Conservation (phyloP, 2,888 invertebrate species). For the Girardia tigrina region DNA sequence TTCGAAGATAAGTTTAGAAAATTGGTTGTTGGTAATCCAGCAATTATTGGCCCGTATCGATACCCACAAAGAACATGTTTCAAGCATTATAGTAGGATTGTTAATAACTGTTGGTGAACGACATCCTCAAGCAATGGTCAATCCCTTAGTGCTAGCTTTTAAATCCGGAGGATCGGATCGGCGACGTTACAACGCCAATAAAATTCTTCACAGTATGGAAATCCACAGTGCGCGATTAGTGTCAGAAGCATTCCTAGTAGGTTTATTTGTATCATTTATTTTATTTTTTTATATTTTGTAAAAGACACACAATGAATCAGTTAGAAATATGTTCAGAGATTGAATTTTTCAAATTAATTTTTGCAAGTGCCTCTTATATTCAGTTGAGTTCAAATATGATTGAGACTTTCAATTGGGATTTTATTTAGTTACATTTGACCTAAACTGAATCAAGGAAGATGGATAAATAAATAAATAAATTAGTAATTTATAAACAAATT, state of each 20-base stretch:
- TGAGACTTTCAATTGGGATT: no score
- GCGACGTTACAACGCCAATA: conserved; percentile 59
- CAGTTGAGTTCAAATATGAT: no score
- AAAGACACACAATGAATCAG: no score
- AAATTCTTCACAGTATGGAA: conserved; percentile 81
- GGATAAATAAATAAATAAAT: no score
- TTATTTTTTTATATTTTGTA: no score
- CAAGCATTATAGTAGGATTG: conserved; percentile 75
- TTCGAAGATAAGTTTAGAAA: conserved; percentile 81
- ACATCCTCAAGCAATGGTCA: conserved; percentile 86
- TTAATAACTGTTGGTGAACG: conserved; percentile 89
- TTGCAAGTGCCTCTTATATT: no score
- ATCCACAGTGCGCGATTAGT: conserved; percentile 81
- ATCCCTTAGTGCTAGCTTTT: conserved; percentile 88
- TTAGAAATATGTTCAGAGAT: no score
- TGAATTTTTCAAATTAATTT: no score
- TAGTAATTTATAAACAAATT: no score
- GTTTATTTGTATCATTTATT: no score
- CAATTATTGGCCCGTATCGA: conserved; percentile 95
- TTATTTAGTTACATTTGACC: no score
- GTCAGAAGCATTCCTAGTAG: conserved; percentile 83
- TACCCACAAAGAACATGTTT: conserved; percentile 72
- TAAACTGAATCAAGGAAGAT: no score
- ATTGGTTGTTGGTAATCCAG: conserved; percentile 94
- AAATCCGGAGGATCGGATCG: conserved; percentile 55